Evolutionary conservation across 1,140 invertebrate genomes (phyloP), one percentile per base, ranked within the genome.

Genomic region (Phymastichus coffea): DNA sequence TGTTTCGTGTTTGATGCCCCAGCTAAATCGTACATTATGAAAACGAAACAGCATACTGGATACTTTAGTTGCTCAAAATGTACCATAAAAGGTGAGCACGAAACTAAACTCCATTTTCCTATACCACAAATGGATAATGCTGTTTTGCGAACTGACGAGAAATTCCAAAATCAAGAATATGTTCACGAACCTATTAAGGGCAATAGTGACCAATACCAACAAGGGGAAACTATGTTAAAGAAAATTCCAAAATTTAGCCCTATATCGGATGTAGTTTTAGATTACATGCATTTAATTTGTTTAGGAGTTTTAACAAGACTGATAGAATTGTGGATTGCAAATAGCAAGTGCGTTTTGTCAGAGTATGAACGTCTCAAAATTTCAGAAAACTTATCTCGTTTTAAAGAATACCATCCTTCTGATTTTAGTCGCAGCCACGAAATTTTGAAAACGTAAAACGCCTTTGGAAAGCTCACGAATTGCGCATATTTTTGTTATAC

Each of bases 381-480:
- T 19, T 40, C 33, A 1, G 20, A 19, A 53, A 37, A 15, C 44
- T 52, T 35, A 30, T 30, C 7, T 12, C 38, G 0, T 19, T 19
- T 54, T 8, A 33, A 17, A 35, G 19, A 40, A 7, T 61, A 10
- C 12, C 59, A 71, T 17, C 71, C 79, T 15, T 22, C 8, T 20
- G 74, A 81, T 57, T 81, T 80, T 73, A 41, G 57, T 26, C 51
- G 79, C 57, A 77, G 76, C 53, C 74, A 15, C 44, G 72, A 33
- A 19, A 37, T 8, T 37, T 57, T 14, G 41, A 79, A 14, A 28
- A 38, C 9, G 70, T 78, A 25, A 12, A 75, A 19, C 66, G 70
- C 1, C 49, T 65, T 30, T 81, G 72, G 73, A 82, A 81, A 64
- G 79, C 76, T 15, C 78, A 77, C 46, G 78, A 81, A 63, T 78